Evolutionary conservation across 2,888 invertebrate species (phyloP).

Genomic region (Eupithecia vulgata): DNA sequence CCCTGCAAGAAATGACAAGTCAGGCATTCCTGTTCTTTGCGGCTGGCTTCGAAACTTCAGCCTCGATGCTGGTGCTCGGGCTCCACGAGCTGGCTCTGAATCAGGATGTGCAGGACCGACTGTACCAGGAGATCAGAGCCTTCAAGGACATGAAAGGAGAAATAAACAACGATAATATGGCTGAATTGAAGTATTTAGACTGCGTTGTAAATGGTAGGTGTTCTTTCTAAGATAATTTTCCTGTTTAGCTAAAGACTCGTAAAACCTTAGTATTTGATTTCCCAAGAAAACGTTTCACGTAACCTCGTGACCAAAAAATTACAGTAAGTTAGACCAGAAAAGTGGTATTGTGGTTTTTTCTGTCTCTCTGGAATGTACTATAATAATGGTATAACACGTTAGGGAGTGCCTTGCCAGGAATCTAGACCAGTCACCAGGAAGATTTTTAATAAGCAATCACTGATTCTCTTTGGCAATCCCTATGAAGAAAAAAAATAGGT

Average conservation of each 20-base stretch:
- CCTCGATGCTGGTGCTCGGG: constrained; percentile 64
- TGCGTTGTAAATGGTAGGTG: constrained; percentile 65
- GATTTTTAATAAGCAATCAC: neutral
- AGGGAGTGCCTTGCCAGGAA: neutral
- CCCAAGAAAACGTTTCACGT: neutral
- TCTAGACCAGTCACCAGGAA: too few species aligned
- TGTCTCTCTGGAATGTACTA: neutral
- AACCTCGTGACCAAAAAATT: neutral
- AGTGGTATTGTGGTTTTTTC: neutral
- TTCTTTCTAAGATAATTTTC: too few species aligned
- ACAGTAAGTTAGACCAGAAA: neutral
- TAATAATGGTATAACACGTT: neutral
- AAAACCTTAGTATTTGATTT: too few species aligned
- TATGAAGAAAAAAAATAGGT: neutral
- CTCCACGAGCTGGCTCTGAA: constrained; percentile 74
- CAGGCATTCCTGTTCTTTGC: constrained; percentile 78
- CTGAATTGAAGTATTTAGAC: constrained; percentile 67
- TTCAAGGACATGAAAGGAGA: constrained; percentile 53
- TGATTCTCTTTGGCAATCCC: neutral
- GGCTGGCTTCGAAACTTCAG: constrained; percentile 77
- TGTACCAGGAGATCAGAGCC: constrained; percentile 65
- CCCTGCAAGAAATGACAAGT: constrained; percentile 64
- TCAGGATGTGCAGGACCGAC: constrained; percentile 68
- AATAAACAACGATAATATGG: constrained; percentile 59
- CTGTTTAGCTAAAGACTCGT: too few species aligned